A percentile compares a stretch with the other conserved stretches of the same genome.
Evolutionary conservation across 2,797 vertebrate species (phyloP).

Genomic region (Eulemur rubriventer): DNA sequence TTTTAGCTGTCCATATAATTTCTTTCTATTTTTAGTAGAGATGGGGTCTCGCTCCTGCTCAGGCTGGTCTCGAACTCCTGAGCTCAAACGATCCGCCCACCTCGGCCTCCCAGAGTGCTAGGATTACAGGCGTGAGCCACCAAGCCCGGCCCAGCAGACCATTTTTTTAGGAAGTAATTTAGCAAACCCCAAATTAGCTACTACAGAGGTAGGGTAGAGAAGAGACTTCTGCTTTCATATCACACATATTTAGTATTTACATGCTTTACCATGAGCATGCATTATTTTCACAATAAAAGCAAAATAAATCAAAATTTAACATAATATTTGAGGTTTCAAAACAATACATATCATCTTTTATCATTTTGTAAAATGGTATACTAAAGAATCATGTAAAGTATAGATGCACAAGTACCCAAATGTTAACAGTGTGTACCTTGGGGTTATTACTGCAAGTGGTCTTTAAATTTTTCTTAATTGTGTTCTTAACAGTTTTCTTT

Average conservation of each 20-base stretch:
- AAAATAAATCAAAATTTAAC: slow-evolving; percentile 10
- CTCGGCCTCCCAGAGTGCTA: too few relatives aligned
- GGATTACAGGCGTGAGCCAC: too few relatives aligned
- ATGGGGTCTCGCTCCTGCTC: too few relatives aligned
- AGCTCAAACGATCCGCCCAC: too few relatives aligned
- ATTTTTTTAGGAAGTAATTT: background rate
- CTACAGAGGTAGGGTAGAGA: background rate
- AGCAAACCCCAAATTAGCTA: background rate
- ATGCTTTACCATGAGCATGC: background rate
- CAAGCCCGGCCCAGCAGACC: too few relatives aligned
- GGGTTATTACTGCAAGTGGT: background rate
- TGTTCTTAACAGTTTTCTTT: background rate
- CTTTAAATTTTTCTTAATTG: background rate
- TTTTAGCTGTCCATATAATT: too few relatives aligned
- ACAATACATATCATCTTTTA: background rate
- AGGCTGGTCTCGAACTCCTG: too few relatives aligned
- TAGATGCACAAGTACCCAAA: background rate
- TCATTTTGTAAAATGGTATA: background rate
- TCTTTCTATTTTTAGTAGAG: too few relatives aligned
- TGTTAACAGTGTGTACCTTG: background rate
- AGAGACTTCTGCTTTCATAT: background rate
- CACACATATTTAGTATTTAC: background rate
- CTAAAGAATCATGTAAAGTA: background rate
- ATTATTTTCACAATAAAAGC: slow-evolving; percentile 25
- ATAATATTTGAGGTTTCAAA: background rate